Percentiles rank a stretch among this genome's conserved stretches.
These are phyloP conservation scores for Megalonaias nervosa DNA, from an alignment of 1,140 invertebrate genomes.

Conservation along the genomic window DNA sequence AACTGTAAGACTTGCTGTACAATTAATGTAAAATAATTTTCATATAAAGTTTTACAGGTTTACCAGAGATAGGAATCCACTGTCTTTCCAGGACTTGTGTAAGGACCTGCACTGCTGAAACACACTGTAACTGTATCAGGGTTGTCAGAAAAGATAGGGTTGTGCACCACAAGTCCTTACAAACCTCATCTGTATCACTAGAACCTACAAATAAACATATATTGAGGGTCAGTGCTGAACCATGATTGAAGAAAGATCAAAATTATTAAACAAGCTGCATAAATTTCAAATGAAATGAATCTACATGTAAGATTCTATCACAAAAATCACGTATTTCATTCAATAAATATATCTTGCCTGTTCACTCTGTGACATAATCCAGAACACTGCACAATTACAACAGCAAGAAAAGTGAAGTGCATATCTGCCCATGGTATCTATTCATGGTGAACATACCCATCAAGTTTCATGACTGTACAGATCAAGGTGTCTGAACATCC, in stretches of 20 bases:
- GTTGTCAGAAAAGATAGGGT: slow-evolving; percentile 52
- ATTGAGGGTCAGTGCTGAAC: neutral
- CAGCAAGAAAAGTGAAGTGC: too few species aligned
- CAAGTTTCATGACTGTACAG: too few species aligned
- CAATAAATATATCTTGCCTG: too few species aligned
- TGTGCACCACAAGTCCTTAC: slow-evolving; percentile 50
- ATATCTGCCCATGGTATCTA: too few species aligned
- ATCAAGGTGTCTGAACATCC: too few species aligned
- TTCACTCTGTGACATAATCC: too few species aligned
- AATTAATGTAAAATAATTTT: too few species aligned
- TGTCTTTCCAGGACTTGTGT: slow-evolving; percentile 50
- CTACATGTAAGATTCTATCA: too few species aligned
- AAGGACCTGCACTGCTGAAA: slow-evolving; percentile 47
- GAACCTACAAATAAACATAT: slow-evolving; percentile 38
- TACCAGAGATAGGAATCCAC: slow-evolving; percentile 59
- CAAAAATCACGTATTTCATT: too few species aligned
- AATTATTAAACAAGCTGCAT: slow-evolving; percentile 2
- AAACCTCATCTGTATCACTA: slow-evolving; percentile 42
- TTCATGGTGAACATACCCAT: too few species aligned
- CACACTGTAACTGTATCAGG: slow-evolving; percentile 54
- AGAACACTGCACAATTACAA: too few species aligned
- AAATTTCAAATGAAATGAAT: neutral
- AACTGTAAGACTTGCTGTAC: too few species aligned
- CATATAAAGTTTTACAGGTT: neutral
- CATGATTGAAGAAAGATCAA: neutral